These are phyloP conservation scores for Phalacrocorax brasilianus DNA, from an alignment of 2,113 vertebrate genomes.

Conservation along the genomic window DNA sequence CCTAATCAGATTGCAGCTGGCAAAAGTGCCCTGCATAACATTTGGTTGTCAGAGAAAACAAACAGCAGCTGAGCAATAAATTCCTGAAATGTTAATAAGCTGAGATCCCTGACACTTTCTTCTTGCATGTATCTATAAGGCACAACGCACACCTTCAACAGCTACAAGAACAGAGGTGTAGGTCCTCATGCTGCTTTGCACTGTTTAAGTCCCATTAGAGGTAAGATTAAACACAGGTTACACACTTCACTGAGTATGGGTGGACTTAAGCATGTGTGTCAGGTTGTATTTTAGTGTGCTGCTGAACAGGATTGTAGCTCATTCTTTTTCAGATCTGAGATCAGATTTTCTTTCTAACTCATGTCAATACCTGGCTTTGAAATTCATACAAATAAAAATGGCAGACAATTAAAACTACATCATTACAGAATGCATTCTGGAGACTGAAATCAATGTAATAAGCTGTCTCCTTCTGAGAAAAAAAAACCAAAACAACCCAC, in stretches of 20 bases:
- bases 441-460: slow-evolving; percentile 41
- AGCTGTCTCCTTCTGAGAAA: background rate
- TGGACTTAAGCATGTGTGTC: background rate
- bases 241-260: background rate
- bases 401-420: background rate
- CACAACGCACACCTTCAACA: background rate
- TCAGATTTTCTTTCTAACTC: background rate
- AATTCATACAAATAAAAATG: slow-evolving; percentile 2
- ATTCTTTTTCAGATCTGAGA: background rate
- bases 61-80: slow-evolving; percentile 39
- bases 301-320: background rate
- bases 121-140: background rate
- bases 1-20: slow-evolving; percentile 66
- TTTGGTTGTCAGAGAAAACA: slow-evolving; percentile 68
- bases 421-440: slow-evolving; percentile 21
- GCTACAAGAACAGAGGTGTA: background rate
- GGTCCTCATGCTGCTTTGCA: background rate
- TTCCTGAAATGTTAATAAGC: slow-evolving; percentile 31
- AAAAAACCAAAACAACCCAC: background rate
- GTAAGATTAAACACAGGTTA: background rate
- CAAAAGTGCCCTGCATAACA: slow-evolving; percentile 22
- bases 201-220: background rate
- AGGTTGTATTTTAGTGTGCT: background rate
- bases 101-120: background rate
- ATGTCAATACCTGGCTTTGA: background rate